Conservation (phyloP, 2,113 vertebrate genomes). For the Psammodynastes pulverulentus region DNA sequence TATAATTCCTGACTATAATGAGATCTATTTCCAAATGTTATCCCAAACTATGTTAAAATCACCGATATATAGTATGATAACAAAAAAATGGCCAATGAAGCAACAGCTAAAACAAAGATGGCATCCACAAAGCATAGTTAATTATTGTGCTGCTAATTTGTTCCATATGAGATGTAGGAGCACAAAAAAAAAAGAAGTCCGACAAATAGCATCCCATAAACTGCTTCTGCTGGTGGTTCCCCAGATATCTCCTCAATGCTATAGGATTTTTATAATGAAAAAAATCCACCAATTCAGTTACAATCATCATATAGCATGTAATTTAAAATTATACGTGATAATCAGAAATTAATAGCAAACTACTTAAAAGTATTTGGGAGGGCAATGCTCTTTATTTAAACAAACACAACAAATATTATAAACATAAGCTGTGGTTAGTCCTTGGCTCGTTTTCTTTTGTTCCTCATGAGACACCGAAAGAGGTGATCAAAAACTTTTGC, state of each 20-base stretch:
- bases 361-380: background rate
- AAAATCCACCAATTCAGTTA: background rate
- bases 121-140: background rate
- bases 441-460: background rate
- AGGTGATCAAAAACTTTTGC: background rate
- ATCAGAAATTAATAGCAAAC: background rate
- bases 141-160: background rate
- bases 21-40: background rate
- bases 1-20: background rate
- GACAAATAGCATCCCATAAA: background rate
- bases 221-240: background rate
- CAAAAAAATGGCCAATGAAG: background rate
- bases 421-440: background rate
- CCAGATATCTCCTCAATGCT: background rate
- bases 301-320: background rate
- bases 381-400: background rate
- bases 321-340: background rate
- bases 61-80: background rate
- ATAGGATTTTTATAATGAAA: background rate
- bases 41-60: background rate
- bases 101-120: background rate
- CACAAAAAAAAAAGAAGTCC: background rate
- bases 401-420: background rate
- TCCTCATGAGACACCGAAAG: background rate
- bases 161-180: background rate